Evolutionary conservation across 2,888 invertebrate genomes (phyloP).

Genomic region (Mesorhabditis spiculigera): DNA sequence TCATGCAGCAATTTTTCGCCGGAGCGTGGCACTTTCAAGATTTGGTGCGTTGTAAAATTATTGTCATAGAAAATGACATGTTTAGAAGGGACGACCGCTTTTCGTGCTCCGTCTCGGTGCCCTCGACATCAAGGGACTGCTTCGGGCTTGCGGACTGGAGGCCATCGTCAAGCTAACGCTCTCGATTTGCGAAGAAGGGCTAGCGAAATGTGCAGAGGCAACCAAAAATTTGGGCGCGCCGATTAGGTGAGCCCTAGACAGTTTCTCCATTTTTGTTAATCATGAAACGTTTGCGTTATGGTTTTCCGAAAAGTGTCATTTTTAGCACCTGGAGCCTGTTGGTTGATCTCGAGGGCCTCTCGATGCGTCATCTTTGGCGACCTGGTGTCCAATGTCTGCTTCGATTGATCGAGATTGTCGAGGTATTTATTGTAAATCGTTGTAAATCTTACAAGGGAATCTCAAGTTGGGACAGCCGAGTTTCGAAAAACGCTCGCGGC

Average conservation of each 20-base stretch:
- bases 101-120: conserved; percentile 84
- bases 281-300: neutral
- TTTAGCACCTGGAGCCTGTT: conserved; percentile 81
- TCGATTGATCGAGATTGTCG: conserved; percentile 75
- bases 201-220: conserved; percentile 80
- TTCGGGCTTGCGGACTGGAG: conserved; percentile 86
- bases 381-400: conserved; percentile 75
- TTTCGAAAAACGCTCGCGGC: no score
- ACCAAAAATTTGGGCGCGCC: conserved; percentile 77
- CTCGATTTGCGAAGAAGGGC: conserved; percentile 77
- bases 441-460: no score
- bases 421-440: conserved; percentile 26
- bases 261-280: conserved; percentile 7
- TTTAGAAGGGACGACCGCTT: conserved; percentile 77
- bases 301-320: neutral
- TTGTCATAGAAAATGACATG: neutral
- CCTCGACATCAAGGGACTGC: conserved; percentile 91
- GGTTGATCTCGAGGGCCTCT: conserved; percentile 86
- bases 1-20: conserved; percentile 82
- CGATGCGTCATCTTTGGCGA: conserved; percentile 91
- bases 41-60: conserved; percentile 25
- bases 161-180: conserved; percentile 77
- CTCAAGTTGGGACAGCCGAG: neutral
- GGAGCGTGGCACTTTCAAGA: conserved; percentile 90
- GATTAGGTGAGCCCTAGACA: conserved; percentile 63